Percentiles rank a stretch among this genome's conserved stretches.
These are phyloP conservation scores for Choloepus hoffmanni DNA, from an alignment of 2,113 vertebrate species.

Conservation along the genomic window DNA sequence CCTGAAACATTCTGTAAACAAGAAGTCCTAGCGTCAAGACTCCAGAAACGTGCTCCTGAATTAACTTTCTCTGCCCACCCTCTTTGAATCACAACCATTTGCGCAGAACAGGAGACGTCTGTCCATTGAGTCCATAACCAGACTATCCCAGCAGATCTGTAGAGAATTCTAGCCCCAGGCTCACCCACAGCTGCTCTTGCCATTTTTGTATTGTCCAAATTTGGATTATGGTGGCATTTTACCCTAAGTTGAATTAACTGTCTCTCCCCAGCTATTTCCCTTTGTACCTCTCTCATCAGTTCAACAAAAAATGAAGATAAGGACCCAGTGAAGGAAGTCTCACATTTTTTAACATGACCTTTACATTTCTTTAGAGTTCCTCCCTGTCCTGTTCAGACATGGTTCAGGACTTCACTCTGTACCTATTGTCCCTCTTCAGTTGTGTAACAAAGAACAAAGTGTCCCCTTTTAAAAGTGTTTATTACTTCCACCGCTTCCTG, in stretches of 20 bases:
- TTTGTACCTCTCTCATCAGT: background rate
- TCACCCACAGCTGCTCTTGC: background rate
- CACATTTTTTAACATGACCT: background rate
- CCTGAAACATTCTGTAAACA: background rate
- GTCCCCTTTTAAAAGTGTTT: slow-evolving; percentile 76
- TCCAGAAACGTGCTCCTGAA: no score
- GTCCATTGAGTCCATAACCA: accelerated
- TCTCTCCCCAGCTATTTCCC: background rate
- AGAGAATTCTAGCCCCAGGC: background rate
- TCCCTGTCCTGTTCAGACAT: slow-evolving; percentile 56
- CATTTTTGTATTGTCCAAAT: background rate
- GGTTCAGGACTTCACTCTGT: slow-evolving; percentile 47
- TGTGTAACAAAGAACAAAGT: slow-evolving; percentile 72
- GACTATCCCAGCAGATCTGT: background rate
- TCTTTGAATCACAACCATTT: background rate
- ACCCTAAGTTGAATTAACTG: background rate
- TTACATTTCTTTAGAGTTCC: slow-evolving; percentile 7
- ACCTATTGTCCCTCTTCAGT: slow-evolving; percentile 53
- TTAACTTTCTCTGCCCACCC: background rate
- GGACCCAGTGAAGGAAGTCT: background rate
- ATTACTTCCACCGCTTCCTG: slow-evolving; percentile 80
- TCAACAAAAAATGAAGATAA: slow-evolving; percentile 16
- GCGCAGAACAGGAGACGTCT: background rate
- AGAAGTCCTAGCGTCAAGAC: background rate
- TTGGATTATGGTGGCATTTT: background rate